These are phyloP conservation scores for Ormia ochracea DNA, from an alignment of 2,888 invertebrate genomes.

Conservation along the genomic window DNA sequence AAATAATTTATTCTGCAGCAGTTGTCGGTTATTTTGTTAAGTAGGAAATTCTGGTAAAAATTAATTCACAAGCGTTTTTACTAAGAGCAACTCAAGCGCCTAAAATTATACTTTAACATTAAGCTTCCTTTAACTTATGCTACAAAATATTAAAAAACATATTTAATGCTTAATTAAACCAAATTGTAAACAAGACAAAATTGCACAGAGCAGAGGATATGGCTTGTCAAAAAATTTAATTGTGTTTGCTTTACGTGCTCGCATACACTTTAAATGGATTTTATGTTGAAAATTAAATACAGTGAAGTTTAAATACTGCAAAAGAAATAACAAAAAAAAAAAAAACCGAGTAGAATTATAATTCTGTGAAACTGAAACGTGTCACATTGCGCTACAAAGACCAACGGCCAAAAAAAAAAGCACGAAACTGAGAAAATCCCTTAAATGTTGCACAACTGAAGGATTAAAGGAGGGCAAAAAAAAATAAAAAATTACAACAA, in stretches of 20 bases:
- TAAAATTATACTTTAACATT: slow-evolving; percentile 8
- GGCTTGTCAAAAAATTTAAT: slow-evolving; percentile 28
- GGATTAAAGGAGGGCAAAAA: slow-evolving; percentile 22
- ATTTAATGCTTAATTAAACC: slow-evolving; percentile 24
- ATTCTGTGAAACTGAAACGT: slow-evolving; percentile 42
- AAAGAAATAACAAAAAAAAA: not conserved
- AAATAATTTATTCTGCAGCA: not conserved
- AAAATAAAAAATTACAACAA: not conserved
- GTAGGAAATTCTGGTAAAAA: not conserved
- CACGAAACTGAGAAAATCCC: slow-evolving; percentile 8
- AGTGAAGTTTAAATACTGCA: slow-evolving; percentile 35
- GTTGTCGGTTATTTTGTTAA: not conserved
- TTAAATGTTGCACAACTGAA: slow-evolving; percentile 5
- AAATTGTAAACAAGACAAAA: slow-evolving; percentile 5
- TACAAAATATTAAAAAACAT: slow-evolving; percentile 9
- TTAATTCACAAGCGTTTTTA: not conserved
- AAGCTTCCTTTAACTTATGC: not conserved
- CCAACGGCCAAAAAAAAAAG: not conserved
- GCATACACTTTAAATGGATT: slow-evolving; percentile 59
- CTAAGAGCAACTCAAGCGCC: not conserved
- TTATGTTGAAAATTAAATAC: slow-evolving; percentile 43
- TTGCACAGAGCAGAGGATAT: not conserved
- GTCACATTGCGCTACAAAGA: slow-evolving; percentile 40
- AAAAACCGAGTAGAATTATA: not conserved
- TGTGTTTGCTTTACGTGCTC: slow-evolving; percentile 61